Conservation (phyloP, 2,888 invertebrate species). For the Heliconius charithonia region DNA sequence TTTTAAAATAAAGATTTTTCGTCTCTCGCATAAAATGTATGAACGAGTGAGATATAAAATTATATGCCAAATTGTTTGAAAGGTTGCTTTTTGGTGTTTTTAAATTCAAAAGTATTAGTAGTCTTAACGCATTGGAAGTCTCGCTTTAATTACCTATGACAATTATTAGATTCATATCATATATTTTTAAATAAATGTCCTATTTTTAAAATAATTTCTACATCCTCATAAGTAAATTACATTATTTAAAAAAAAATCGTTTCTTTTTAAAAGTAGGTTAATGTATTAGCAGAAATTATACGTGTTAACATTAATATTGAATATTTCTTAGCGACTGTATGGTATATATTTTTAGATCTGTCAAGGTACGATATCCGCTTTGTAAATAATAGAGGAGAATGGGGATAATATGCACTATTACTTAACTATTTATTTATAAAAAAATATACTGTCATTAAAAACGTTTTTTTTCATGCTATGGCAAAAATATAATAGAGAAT, state of each 20-base stretch:
- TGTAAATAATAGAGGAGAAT: not conserved
- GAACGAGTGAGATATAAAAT: slow-evolving; percentile 41
- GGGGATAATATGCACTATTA: not conserved
- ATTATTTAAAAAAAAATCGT: not conserved
- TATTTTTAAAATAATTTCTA: slow-evolving; percentile 29
- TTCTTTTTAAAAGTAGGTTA: not conserved
- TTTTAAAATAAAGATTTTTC: slow-evolving; percentile 23
- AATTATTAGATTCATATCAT: slow-evolving; percentile 28
- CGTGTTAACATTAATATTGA: slow-evolving; percentile 10
- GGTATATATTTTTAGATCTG: slow-evolving; percentile 2
- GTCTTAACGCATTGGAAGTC: slow-evolving; percentile 28
- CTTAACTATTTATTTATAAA: not conserved
- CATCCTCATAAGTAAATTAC: slow-evolving; percentile 3
- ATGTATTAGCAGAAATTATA: slow-evolving; percentile 6
- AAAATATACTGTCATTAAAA: too few species aligned
- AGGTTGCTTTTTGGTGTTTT: slow-evolving; percentile 38
- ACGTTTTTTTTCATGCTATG: too few species aligned
- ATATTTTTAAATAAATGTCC: slow-evolving; percentile 23
- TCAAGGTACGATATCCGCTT: not conserved
- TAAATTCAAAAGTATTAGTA: slow-evolving; percentile 41
- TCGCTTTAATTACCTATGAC: slow-evolving; percentile 26
- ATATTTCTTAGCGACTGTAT: slow-evolving; percentile 1
- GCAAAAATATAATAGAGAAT: not conserved
- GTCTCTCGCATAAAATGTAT: slow-evolving; percentile 24
- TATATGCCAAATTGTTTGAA: slow-evolving; percentile 44